These are phyloP conservation scores for Andrena haemorrhoa DNA, from an alignment of 2,888 invertebrate genomes.

Conservation along the genomic window DNA sequence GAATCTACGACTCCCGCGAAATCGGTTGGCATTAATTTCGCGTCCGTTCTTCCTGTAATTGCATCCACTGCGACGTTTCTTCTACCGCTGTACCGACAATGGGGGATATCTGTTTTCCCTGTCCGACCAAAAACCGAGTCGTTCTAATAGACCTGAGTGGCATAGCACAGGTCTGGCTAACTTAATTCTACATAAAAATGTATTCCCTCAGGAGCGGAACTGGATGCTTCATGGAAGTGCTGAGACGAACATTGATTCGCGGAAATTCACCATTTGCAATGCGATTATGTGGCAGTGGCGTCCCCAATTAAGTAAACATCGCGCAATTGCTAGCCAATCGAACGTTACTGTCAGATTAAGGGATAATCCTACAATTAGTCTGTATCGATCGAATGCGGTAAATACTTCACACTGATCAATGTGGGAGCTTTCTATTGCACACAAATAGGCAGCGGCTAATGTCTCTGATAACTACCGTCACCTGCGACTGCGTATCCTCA, in stretches of 20 bases:
- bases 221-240: neutral
- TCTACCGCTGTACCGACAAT: neutral
- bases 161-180: too few relatives aligned
- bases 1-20: constrained; percentile 15
- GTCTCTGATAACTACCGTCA: constrained; percentile 7
- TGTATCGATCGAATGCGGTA: constrained; percentile 41
- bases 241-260: neutral
- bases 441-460: neutral
- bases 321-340: constrained; percentile 39
- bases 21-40: constrained; percentile 57
- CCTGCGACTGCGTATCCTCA: neutral
- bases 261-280: neutral
- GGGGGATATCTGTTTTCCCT: constrained; percentile 36
- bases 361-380: constrained; percentile 56
- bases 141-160: too few relatives aligned
- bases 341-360: constrained; percentile 51
- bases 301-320: constrained; percentile 54
- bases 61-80: constrained; percentile 37
- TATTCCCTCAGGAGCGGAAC: too few relatives aligned
- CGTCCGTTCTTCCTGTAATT: constrained; percentile 53
- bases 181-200: too few relatives aligned
- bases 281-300: constrained; percentile 2
- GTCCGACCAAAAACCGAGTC: neutral
- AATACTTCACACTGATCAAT: constrained; percentile 51
- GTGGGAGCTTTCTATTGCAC: neutral